These are phyloP conservation scores for Pachliopta kotzebuea DNA, from an alignment of 2,888 invertebrate species.

Conservation along the genomic window DNA sequence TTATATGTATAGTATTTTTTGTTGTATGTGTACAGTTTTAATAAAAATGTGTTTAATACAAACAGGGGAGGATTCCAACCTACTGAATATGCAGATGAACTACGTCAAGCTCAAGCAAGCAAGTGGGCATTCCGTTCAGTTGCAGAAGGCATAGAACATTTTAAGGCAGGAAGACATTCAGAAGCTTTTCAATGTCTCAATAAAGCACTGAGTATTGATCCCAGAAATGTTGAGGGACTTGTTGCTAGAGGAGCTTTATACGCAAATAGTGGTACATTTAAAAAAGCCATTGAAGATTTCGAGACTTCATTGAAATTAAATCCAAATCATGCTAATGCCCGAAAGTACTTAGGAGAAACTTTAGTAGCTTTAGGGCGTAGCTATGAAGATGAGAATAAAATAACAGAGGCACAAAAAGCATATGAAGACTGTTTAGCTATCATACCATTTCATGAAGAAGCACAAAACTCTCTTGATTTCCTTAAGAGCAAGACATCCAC, in stretches of 20 bases:
- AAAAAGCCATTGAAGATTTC: conserved; percentile 96
- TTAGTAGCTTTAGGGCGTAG: conserved; percentile 93
- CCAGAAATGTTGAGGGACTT: conserved; percentile 94
- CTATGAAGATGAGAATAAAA: conserved; percentile 92
- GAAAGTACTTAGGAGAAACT: conserved; percentile 96
- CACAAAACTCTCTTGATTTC: conserved; percentile 90
- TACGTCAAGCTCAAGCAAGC: conserved; percentile 94
- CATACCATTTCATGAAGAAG: conserved; percentile 93
- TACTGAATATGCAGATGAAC: conserved; percentile 90
- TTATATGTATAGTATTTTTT: background rate
- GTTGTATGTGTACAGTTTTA: conserved; percentile 1
- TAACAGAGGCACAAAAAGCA: conserved; percentile 91
- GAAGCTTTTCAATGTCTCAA: conserved; percentile 97
- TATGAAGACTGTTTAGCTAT: conserved; percentile 92
- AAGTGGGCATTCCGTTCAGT: conserved; percentile 97
- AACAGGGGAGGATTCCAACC: conserved; percentile 87
- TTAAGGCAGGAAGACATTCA: conserved; percentile 94
- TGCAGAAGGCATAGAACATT: conserved; percentile 96
- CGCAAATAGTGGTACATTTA: conserved; percentile 96
- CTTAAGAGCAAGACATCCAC: conserved; percentile 84
- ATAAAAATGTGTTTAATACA: conserved; percentile 25
- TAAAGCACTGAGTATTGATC: conserved; percentile 95
- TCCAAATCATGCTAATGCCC: conserved; percentile 94
- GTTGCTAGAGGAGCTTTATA: conserved; percentile 95
- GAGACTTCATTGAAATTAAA: conserved; percentile 94